Percentiles rank a stretch among this genome's conserved stretches.
Conservation (phyloP, 2,113 vertebrate genomes). For the Odocoileus virginianus region DNA sequence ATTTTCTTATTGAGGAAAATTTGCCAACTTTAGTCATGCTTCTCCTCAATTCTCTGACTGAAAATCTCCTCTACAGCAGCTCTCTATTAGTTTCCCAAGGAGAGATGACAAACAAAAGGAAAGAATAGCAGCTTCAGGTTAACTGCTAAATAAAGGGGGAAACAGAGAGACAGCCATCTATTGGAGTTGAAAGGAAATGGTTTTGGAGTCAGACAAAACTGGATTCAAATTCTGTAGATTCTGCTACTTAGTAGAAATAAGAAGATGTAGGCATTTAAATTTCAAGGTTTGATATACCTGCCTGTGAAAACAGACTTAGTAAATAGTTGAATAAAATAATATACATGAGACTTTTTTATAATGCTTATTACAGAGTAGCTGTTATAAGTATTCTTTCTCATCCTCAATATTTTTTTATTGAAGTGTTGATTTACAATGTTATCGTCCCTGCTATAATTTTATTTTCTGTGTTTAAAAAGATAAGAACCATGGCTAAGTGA, state of each 20-base stretch:
- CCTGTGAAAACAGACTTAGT: not conserved
- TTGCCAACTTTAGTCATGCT: not conserved
- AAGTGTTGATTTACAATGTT: not conserved
- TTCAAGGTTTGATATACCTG: not conserved
- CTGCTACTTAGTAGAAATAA: not conserved
- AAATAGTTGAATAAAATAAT: constrained; percentile 3
- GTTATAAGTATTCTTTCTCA: not conserved
- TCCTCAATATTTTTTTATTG: not conserved
- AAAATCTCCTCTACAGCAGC: not conserved
- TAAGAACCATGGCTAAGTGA: not conserved
- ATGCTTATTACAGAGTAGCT: not conserved
- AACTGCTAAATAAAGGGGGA: not conserved
- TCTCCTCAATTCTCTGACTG: not conserved
- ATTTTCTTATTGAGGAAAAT: not conserved
- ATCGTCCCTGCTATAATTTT: not conserved
- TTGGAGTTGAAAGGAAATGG: not conserved
- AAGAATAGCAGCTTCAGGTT: not conserved
- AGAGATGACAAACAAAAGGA: not conserved
- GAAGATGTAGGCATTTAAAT: not conserved
- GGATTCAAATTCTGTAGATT: not conserved
- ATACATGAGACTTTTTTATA: not conserved
- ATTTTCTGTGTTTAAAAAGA: not conserved
- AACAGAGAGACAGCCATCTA: not conserved
- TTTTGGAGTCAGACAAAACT: not conserved
- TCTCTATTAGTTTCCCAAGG: not conserved